Evolutionary conservation across 2,797 vertebrate species (phyloP), one percentile per base, ranked within the genome.

Genomic region (Limosa lapponica): DNA sequence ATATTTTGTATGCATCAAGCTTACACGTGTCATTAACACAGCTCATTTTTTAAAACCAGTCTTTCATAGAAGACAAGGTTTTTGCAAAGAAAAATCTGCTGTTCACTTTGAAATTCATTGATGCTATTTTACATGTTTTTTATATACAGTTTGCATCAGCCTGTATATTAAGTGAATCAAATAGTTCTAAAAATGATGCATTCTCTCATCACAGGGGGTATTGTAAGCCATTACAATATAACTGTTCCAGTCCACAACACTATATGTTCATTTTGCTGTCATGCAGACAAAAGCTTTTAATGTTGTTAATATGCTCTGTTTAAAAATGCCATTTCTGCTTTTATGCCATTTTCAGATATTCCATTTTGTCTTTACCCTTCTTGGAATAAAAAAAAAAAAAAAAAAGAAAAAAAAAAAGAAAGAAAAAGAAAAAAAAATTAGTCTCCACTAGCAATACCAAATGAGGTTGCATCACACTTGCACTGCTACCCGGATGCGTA

Each of bases 221-320:
- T 99, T 98, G 98, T 99, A 99, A 99, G 98, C 99, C 98, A 98
- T 99, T 99, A 99, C 98, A 98, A 98, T 99, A 98, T 99, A 99
- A 99, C 99, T 98, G 98, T 98, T 98, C 98, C 98, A 98, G 98
- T 99, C 98, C 98, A 98, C 98, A 98, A 98, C 98, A 98, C 98
- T 99, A 98, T 99, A 99, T 99, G 99, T 99, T 99, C 99, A 99
- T 99, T 98, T 98, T 97, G 98, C 98, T 98, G 98, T 99, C 98
- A 98, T 97, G 98, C 99, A 99, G 98, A 99, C 99, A 98, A 98
- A 98, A 98, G 98, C 98, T 99, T 99, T 98, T 99, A 99, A 99
- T 99, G 99, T 99, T 98, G 98, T 98, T 99, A 99, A 99, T 99
- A 99, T 98, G 98, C 98, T 98, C 98, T 98, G 98, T 98, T 98